A percentile compares a stretch with the other conserved stretches of the same genome.
Evolutionary conservation across 2,888 invertebrate genomes (phyloP).

Genomic region (Oegoconia quadripuncta): DNA sequence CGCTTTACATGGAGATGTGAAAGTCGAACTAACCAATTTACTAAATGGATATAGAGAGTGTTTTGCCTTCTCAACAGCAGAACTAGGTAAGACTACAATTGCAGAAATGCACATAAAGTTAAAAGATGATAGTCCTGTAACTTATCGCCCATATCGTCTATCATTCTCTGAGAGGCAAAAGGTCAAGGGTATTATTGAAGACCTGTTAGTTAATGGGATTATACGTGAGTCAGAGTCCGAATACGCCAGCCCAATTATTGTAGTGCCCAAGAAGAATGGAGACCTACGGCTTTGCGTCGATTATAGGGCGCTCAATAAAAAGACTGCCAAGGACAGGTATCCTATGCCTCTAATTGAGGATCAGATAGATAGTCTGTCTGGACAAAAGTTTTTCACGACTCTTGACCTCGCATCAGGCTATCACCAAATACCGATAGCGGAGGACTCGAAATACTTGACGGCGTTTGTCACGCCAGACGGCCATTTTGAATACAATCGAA

Average conservation of each 20-base stretch:
- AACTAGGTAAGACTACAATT: slow-evolving; percentile 10
- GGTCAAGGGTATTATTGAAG: slow-evolving; percentile 10
- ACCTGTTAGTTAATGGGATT: slow-evolving; percentile 4
- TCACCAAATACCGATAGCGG: slow-evolving; percentile 30
- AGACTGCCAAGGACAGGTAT: slow-evolving; percentile 26
- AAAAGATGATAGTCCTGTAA: slow-evolving; percentile 10
- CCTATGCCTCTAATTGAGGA: slow-evolving; percentile 33
- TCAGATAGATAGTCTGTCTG: slow-evolving; percentile 27
- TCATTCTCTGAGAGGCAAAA: slow-evolving; percentile 7
- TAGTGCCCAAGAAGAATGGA: slow-evolving; percentile 19
- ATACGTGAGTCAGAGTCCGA: slow-evolving; percentile 16
- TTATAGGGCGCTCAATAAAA: slow-evolving; percentile 13
- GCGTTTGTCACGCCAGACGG: slow-evolving; percentile 36
- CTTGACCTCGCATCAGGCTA: slow-evolving; percentile 29
- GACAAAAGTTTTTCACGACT: slow-evolving; percentile 26
- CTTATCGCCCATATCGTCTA: slow-evolving; percentile 14
- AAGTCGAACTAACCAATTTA: slow-evolving; percentile 1
- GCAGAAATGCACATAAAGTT: slow-evolving; percentile 13
- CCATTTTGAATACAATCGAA: slow-evolving; percentile 28
- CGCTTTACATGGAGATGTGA: background rate
- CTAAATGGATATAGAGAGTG: slow-evolving; percentile 13
- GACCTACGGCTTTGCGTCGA: slow-evolving; percentile 25
- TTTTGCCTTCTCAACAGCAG: slow-evolving; percentile 13
- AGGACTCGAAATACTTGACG: slow-evolving; percentile 27
- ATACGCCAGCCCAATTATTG: slow-evolving; percentile 28